Percentiles rank a stretch among this genome's conserved stretches.
phyloP scores from a whole-genome alignment of 1,140 invertebrate genomes.

The Mercenaria mercenaria region DNA sequence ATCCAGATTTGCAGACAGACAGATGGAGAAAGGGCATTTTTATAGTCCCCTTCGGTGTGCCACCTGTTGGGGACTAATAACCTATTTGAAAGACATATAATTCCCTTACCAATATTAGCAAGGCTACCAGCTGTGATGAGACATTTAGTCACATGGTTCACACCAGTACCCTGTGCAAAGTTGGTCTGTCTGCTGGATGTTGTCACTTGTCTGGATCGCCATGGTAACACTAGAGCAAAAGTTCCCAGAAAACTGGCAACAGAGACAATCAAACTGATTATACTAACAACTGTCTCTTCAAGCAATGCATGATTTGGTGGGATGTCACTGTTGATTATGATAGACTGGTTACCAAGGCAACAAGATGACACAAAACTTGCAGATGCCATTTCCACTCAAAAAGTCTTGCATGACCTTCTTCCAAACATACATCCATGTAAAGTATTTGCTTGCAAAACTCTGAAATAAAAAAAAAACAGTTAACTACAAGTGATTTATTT shows the following conservation, averaged over 20 bases:
- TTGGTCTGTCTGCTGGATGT: not conserved
- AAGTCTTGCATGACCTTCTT: too few relatives aligned
- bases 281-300: conserved; percentile 28
- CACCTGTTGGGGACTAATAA: too few relatives aligned
- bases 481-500: too few relatives aligned
- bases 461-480: too few relatives aligned
- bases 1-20: too few relatives aligned
- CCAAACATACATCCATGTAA: too few relatives aligned
- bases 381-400: conserved; percentile 48
- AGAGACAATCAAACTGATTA: conserved; percentile 22
- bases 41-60: too few relatives aligned
- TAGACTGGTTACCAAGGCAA: conserved; percentile 51
- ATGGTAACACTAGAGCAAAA: not conserved
- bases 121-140: not conserved
- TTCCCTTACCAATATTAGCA: conserved; percentile 44
- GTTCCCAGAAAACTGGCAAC: conserved; percentile 33
- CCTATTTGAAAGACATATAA: too few relatives aligned
- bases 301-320: not conserved
- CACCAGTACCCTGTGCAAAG: not conserved
- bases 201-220: not conserved
- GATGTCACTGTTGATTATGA: conserved; percentile 37
- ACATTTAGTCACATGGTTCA: not conserved
- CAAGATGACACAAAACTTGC: conserved; percentile 42
- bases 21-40: too few relatives aligned
- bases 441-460: too few relatives aligned